These are phyloP conservation scores for Enteromius radiatus DNA, from an alignment of 2,797 vertebrate genomes.

Conservation along the genomic window DNA sequence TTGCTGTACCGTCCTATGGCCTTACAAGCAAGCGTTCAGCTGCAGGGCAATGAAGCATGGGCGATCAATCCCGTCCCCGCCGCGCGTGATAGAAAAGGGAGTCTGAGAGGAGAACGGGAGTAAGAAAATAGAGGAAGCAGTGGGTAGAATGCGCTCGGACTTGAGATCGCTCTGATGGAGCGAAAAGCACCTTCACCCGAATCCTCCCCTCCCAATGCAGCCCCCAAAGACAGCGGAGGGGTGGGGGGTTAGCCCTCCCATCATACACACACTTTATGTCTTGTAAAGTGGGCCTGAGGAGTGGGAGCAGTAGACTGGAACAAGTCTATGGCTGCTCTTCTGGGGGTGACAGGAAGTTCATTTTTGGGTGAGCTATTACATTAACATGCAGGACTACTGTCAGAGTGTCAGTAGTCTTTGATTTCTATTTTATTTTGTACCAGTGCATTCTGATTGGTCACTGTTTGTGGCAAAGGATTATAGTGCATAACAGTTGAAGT, in stretches of 20 bases:
- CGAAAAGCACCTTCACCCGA: conserved; percentile 42
- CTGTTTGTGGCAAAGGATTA: neutral
- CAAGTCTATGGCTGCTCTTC: conserved; percentile 55
- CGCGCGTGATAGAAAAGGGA: conserved; percentile 36
- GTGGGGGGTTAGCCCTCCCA: conserved; percentile 9
- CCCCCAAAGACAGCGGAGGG: neutral
- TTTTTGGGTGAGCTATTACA: neutral
- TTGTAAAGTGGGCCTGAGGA: conserved; percentile 41
- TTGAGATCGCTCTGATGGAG: conserved; percentile 41
- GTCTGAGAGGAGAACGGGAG: conserved; percentile 9
- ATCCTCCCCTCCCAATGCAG: conserved; percentile 43
- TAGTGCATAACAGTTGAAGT: neutral
- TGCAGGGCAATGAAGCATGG: conserved; percentile 47
- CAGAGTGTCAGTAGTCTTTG: neutral
- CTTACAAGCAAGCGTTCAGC: conserved; percentile 39
- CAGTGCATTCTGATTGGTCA: neutral
- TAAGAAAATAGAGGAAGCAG: conserved; percentile 39
- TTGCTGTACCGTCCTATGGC: conserved; percentile 12
- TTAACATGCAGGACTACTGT: neutral
- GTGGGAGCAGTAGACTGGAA: conserved; percentile 70
- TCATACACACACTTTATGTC: conserved; percentile 19
- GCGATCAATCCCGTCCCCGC: conserved; percentile 44
- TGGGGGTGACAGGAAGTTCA: neutral
- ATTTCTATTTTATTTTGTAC: neutral
- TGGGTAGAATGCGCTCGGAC: conserved; percentile 1